phyloP scores from a whole-genome alignment of 2,888 invertebrate species.

The Pristionchus entomophagus region DNA sequence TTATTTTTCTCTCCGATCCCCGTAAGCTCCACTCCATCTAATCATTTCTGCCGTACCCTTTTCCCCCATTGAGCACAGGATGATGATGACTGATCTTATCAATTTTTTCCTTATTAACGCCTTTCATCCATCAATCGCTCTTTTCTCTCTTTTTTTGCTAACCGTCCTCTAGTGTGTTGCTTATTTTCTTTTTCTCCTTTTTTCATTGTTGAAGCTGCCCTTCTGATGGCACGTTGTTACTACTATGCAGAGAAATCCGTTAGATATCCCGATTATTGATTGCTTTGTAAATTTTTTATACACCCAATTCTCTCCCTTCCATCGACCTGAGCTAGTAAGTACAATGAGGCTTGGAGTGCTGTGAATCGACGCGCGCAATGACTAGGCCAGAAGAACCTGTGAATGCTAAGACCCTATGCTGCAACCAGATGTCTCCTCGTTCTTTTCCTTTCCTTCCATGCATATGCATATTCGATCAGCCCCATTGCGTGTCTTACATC shows the following conservation, averaged over 20 bases:
- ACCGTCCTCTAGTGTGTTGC: slow-evolving; percentile 6
- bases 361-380: background rate
- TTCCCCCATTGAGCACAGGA: background rate
- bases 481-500: slow-evolving; percentile 6
- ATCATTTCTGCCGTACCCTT: background rate
- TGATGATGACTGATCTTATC: slow-evolving; percentile 26
- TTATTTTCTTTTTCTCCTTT: slow-evolving; percentile 30
- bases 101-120: slow-evolving; percentile 10
- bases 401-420: background rate
- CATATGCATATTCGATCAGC: slow-evolving; percentile 29
- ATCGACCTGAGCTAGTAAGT: background rate
- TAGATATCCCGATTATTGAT: slow-evolving; percentile 23
- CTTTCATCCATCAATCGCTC: background rate
- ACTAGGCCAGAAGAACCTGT: background rate
- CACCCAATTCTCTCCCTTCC: background rate
- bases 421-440: background rate
- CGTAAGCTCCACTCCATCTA: background rate
- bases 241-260: slow-evolving; percentile 35
- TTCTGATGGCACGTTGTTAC: slow-evolving; percentile 52
- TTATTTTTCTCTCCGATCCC: slow-evolving; percentile 22
- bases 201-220: slow-evolving; percentile 49
- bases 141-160: background rate
- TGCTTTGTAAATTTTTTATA: slow-evolving; percentile 18
- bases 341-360: slow-evolving; percentile 22
- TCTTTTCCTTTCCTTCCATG: too few relatives aligned